phyloP scores from a whole-genome alignment of 1,140 invertebrate genomes.

The Wiebesia pumilae region DNA sequence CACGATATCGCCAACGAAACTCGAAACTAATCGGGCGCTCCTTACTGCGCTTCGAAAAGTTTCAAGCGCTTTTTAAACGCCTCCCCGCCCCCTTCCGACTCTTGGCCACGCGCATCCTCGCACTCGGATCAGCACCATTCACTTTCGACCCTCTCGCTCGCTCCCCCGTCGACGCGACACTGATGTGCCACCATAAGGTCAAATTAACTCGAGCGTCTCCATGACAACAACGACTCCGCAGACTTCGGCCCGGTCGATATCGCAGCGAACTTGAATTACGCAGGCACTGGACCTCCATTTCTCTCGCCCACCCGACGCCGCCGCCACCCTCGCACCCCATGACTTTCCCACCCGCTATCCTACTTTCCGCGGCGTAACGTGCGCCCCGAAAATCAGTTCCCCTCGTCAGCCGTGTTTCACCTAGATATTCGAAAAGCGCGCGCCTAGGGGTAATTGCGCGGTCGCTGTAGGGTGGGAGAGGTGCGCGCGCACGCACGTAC shows the following conservation, averaged over 20 bases:
- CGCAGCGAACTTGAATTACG: slow-evolving; percentile 71
- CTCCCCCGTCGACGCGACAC: slow-evolving; percentile 34
- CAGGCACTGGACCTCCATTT: slow-evolving; percentile 61
- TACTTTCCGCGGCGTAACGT: slow-evolving; percentile 15
- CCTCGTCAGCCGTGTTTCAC: slow-evolving; percentile 31
- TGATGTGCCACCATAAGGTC: slow-evolving; percentile 61
- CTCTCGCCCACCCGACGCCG: slow-evolving; percentile 46
- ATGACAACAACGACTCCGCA: slow-evolving; percentile 72
- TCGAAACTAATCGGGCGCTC: too few relatives aligned
- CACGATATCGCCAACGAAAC: not conserved
- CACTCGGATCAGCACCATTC: not conserved
- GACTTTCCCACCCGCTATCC: slow-evolving; percentile 31
- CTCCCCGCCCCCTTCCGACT: too few relatives aligned
- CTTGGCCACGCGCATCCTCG: not conserved
- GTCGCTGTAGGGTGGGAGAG: not conserved
- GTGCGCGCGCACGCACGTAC: not conserved
- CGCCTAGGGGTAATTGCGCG: not conserved
- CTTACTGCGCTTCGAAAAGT: not conserved
- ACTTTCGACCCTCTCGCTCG: not conserved
- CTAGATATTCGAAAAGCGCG: slow-evolving; percentile 43
- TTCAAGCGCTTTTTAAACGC: not conserved
- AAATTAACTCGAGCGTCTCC: slow-evolving; percentile 74
- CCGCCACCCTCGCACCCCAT: not conserved
- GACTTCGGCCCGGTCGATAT: slow-evolving; percentile 71
- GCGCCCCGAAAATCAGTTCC: slow-evolving; percentile 15